A percentile compares a stretch with the other conserved stretches of the same genome.
phyloP scores from a whole-genome alignment of 2,888 invertebrate species.

The Helleia helle region DNA sequence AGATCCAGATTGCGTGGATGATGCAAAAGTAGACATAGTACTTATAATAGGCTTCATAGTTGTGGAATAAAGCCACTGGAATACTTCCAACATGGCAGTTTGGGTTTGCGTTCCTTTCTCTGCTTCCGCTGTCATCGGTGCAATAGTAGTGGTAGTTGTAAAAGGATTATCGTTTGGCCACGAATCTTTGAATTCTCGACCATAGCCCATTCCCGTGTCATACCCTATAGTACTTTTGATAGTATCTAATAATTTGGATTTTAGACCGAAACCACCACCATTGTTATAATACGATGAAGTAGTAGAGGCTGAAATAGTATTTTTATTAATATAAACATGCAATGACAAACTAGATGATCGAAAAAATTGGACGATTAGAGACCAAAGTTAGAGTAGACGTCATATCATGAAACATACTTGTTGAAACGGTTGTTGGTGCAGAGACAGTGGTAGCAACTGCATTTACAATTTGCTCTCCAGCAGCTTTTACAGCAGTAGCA shows the following conservation, averaged over 20 bases:
- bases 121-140: constrained; percentile 55
- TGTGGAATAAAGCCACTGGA: constrained; percentile 66
- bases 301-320: constrained; percentile 65
- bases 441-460: constrained; percentile 52
- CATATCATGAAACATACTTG: constrained; percentile 54
- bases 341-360: constrained; percentile 15
- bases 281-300: constrained; percentile 57
- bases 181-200: constrained; percentile 51
- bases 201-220: constrained; percentile 51
- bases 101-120: constrained; percentile 65
- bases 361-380: background rate
- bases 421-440: constrained; percentile 56
- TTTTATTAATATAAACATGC: constrained; percentile 50
- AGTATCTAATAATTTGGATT: constrained; percentile 67
- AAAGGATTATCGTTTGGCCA: constrained; percentile 71
- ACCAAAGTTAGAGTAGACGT: background rate
- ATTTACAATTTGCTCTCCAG: constrained; percentile 52
- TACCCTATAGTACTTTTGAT: constrained; percentile 67
- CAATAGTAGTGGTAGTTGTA: constrained; percentile 57
- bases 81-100: constrained; percentile 67
- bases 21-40: constrained; percentile 49
- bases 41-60: constrained; percentile 62
- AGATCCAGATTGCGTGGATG: constrained; percentile 44
- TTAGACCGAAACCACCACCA: constrained; percentile 59
- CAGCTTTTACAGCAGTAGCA: constrained; percentile 51